Percentiles rank a stretch among this genome's conserved stretches.
Conservation (phyloP, 1,140 invertebrate genomes). For the Sarcophaga bullata region DNA sequence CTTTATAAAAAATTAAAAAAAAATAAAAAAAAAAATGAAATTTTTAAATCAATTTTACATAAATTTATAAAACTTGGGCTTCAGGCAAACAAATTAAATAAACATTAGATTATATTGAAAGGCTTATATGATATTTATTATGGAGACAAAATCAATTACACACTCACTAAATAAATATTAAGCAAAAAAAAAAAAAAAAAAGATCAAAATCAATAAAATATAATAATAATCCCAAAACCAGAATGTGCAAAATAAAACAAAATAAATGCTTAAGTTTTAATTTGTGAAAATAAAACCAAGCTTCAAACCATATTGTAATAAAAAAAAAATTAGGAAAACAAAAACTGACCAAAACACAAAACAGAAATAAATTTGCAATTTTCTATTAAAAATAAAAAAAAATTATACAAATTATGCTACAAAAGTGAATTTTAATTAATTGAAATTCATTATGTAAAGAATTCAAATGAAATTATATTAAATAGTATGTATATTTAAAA, state of each 20-base stretch:
- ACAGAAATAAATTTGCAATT: neutral
- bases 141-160: neutral
- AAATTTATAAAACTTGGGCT: slow-evolving; percentile 5
- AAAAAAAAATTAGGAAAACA: neutral
- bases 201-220: neutral
- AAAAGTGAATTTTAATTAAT: neutral
- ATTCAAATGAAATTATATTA: neutral
- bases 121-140: neutral
- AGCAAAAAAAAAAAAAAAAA: neutral
- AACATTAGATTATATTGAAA: neutral
- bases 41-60: neutral
- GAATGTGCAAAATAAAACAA: no score
- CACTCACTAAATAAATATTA: neutral
- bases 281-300: no score
- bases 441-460: no score
- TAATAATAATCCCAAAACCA: no score
- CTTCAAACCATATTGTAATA: no score
- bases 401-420: neutral
- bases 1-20: slow-evolving; percentile 4
- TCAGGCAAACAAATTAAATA: neutral
- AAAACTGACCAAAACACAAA: slow-evolving; percentile 9
- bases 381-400: neutral
- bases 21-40: neutral
- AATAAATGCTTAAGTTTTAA: no score
- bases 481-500: neutral